Conservation (phyloP, 1,140 invertebrate species). For the Yoshiicerus persimilis region DNA sequence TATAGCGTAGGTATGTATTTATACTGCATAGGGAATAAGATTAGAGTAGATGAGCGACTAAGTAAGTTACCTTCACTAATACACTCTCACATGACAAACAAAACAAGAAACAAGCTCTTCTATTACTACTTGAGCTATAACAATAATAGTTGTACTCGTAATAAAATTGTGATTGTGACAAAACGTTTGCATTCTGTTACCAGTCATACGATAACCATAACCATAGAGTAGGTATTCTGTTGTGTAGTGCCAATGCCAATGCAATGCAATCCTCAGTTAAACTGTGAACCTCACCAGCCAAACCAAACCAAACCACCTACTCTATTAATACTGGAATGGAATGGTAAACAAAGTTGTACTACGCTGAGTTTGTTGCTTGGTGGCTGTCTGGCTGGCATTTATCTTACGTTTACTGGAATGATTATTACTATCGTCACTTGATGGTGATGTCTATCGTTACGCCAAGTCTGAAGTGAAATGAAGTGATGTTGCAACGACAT, state of each 20-base stretch:
- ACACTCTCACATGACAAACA: conserved; percentile 1
- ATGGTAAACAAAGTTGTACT: neutral
- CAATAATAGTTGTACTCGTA: conserved; percentile 37
- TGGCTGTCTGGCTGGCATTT: neutral
- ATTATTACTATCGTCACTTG: conserved; percentile 10
- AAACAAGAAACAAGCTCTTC: conserved; percentile 15
- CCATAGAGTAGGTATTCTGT: neutral
- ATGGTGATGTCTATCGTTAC: neutral
- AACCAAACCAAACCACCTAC: neutral
- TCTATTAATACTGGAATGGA: conserved; percentile 9
- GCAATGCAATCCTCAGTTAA: neutral
- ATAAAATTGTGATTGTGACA: conserved; percentile 42
- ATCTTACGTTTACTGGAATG: conserved; percentile 8
- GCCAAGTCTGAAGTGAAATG: neutral
- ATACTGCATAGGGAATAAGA: neutral
- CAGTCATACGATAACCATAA: conserved; percentile 9
- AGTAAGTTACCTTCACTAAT: neutral
- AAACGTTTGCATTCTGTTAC: conserved; percentile 14
- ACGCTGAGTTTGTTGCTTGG: neutral
- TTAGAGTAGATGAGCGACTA: neutral
- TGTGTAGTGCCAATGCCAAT: neutral
- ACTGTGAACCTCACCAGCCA: neutral
- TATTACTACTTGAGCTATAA: conserved; percentile 29
- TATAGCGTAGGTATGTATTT: neutral
- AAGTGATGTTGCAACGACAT: neutral